A percentile compares a stretch with the other conserved stretches of the same genome.
Evolutionary conservation across 2,888 invertebrate genomes (phyloP).

Genomic region (Pachydiplax longipennis): DNA sequence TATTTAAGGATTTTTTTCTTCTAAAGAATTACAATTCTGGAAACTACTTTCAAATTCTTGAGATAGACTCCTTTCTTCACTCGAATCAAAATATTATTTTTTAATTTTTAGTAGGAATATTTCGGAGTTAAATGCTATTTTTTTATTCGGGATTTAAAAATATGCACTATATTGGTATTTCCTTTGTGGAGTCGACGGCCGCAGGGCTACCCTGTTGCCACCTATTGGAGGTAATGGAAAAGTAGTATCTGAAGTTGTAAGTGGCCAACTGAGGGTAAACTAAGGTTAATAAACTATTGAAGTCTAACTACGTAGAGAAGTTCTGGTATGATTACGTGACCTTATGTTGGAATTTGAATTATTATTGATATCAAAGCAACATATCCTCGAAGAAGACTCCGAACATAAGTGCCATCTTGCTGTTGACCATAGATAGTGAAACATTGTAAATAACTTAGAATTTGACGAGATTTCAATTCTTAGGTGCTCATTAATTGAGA

Average conservation of each 20-base stretch:
- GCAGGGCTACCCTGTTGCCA: not conserved
- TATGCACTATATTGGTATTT: not conserved
- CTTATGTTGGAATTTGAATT: no score
- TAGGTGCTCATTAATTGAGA: not conserved
- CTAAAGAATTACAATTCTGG: no score
- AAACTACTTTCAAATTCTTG: no score
- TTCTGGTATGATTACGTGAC: not conserved
- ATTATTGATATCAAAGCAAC: not conserved
- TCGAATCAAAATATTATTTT: no score
- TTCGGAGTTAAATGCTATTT: no score
- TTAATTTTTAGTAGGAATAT: no score
- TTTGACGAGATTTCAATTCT: not conserved
- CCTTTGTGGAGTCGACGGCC: not conserved
- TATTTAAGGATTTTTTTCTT: no score
- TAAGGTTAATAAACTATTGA: not conserved
- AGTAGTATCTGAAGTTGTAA: not conserved
- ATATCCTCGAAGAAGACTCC: not conserved
- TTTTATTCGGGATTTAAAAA: no score
- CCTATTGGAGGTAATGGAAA: not conserved
- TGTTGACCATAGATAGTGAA: not conserved
- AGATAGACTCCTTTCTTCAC: no score
- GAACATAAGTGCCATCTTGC: slow-evolving; percentile 29
- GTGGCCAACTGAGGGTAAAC: not conserved
- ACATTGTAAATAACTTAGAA: not conserved
- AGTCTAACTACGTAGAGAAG: not conserved